Percentiles rank a stretch among this genome's conserved stretches.
Evolutionary conservation across 2,113 vertebrate species (phyloP).

Genomic region (Pipa parva): DNA sequence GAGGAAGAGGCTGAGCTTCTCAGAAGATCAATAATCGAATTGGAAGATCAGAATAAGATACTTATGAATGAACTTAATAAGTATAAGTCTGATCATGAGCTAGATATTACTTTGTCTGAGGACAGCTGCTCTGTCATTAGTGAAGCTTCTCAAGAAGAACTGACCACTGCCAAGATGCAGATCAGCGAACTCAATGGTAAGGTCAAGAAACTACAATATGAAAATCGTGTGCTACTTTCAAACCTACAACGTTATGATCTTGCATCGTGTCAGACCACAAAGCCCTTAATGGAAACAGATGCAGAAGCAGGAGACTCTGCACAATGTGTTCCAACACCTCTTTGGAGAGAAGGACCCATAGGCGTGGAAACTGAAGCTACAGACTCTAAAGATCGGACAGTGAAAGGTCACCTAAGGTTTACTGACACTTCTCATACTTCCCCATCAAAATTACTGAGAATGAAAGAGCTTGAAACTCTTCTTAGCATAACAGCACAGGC

Average conservation of each 20-base stretch:
- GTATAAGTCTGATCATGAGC: conserved; percentile 82
- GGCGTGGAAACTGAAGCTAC: conserved; percentile 57
- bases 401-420: conserved; percentile 38
- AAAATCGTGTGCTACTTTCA: conserved; percentile 93
- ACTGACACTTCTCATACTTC: conserved; percentile 38
- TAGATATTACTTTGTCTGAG: conserved; percentile 66
- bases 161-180: conserved; percentile 81
- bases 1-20: conserved; percentile 96
- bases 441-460: conserved; percentile 55
- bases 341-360: conserved; percentile 62
- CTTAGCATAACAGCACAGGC: conserved; percentile 85
- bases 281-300: conserved; percentile 81
- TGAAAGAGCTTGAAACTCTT: conserved; percentile 77
- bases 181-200: conserved; percentile 89
- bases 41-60: conserved; percentile 97
- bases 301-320: conserved; percentile 87
- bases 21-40: conserved; percentile 84
- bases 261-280: conserved; percentile 78
- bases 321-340: conserved; percentile 74
- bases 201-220: conserved; percentile 97
- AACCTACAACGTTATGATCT: conserved; percentile 94
- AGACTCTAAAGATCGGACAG: conserved; percentile 57
- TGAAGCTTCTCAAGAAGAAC: conserved; percentile 83
- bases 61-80: conserved; percentile 89
- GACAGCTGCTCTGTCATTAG: conserved; percentile 80